These are phyloP conservation scores for Pampusana beccarii DNA, from an alignment of 2,113 vertebrate genomes.

Conservation along the genomic window DNA sequence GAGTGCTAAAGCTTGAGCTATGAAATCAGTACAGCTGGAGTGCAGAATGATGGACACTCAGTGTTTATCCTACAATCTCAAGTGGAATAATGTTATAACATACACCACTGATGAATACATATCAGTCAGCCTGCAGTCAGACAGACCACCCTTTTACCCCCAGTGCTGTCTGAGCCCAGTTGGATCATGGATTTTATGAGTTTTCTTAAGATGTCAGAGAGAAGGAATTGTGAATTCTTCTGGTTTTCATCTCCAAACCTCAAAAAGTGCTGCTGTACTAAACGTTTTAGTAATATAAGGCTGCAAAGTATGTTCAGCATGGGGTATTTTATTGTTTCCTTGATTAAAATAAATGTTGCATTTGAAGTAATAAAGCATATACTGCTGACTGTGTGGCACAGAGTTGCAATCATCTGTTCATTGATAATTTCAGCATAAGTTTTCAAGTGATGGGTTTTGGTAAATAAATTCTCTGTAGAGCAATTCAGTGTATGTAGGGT, in stretches of 20 bases:
- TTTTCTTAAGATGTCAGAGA: neutral
- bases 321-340: neutral
- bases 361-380: neutral
- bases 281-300: neutral
- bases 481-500: neutral
- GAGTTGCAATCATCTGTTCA: neutral
- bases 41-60: neutral
- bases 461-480: neutral
- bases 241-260: neutral
- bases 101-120: neutral
- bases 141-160: neutral
- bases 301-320: neutral
- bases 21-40: neutral
- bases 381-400: neutral
- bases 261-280: neutral
- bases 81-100: neutral
- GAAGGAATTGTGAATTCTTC: neutral
- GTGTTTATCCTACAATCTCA: neutral
- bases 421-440: neutral
- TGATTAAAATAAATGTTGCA: neutral
- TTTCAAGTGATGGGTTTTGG: neutral
- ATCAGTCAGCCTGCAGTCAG: neutral
- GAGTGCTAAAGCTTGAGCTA: neutral
- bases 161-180: neutral
- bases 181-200: neutral